phyloP scores from a whole-genome alignment of 2,113 vertebrate genomes.

The Gymnocephalus cernua region DNA sequence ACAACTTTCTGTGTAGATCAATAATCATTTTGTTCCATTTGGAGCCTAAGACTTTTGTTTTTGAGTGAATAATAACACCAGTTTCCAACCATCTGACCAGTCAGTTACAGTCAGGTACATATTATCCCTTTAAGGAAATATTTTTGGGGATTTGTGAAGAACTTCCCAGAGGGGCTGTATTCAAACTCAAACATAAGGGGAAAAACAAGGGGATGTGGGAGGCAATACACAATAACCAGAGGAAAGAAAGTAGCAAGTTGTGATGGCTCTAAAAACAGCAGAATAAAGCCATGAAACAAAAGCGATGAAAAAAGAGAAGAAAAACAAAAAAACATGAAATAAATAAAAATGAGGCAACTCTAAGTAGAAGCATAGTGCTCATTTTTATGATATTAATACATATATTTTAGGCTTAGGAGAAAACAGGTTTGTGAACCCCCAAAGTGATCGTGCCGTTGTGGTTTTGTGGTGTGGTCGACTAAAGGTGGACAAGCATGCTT shows the following conservation, averaged over 20 bases:
- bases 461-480: slow-evolving; percentile 34
- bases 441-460: slow-evolving; percentile 44
- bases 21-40: slow-evolving; percentile 25
- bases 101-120: slow-evolving; percentile 34
- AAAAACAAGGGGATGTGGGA: slow-evolving; percentile 49
- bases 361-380: slow-evolving; percentile 68
- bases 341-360: slow-evolving; percentile 76
- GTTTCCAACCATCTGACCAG: slow-evolving; percentile 41
- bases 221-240: slow-evolving; percentile 71
- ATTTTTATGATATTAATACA: slow-evolving; percentile 69
- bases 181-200: slow-evolving; percentile 39
- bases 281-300: slow-evolving; percentile 45
- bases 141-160: slow-evolving; percentile 34
- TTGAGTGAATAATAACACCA: slow-evolving; percentile 53
- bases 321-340: slow-evolving; percentile 52
- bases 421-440: slow-evolving; percentile 45
- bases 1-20: slow-evolving; percentile 22
- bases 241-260: slow-evolving; percentile 42
- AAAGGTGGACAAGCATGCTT: slow-evolving; percentile 68
- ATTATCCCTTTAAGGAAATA: slow-evolving; percentile 4
- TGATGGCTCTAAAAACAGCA: slow-evolving; percentile 60
- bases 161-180: slow-evolving; percentile 4
- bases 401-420: slow-evolving; percentile 55
- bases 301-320: slow-evolving; percentile 38
- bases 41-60: slow-evolving; percentile 61